phyloP scores from a whole-genome alignment of 2,797 vertebrate genomes.

The Momotus momota region DNA sequence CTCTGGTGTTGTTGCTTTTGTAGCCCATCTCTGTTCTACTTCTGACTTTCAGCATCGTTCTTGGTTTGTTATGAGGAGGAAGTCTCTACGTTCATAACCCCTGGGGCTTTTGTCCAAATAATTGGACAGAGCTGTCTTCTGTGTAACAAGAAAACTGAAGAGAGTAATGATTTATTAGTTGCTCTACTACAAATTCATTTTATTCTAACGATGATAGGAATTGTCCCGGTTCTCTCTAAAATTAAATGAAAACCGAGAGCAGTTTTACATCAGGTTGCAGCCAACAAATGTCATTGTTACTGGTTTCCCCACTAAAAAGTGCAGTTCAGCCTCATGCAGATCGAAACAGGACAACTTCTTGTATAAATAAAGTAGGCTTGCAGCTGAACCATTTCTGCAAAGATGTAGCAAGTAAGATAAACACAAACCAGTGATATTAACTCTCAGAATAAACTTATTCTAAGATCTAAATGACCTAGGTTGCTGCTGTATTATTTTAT shows the following conservation, averaged over 20 bases:
- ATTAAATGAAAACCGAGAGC: not conserved
- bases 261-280: not conserved
- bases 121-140: not conserved
- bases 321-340: not conserved
- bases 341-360: not conserved
- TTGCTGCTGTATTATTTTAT: constrained; percentile 1
- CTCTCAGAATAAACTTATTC: constrained; percentile 3
- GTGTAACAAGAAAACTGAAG: not conserved
- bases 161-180: not conserved
- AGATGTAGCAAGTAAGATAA: not conserved
- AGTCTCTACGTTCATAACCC: not conserved
- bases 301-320: not conserved
- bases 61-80: not conserved
- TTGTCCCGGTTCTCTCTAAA: not conserved
- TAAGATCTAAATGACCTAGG: not conserved
- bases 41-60: not conserved
- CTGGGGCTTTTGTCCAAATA: not conserved
- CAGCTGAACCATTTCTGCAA: constrained; percentile 6
- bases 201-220: not conserved
- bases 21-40: not conserved
- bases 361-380: not conserved
- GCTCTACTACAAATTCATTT: not conserved
- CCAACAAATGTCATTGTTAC: not conserved
- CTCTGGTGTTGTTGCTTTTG: not conserved
- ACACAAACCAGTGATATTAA: not conserved